Base-by-base conservation (phyloP, 2,888 invertebrate species). In the Uloborus plumipes region DNA sequence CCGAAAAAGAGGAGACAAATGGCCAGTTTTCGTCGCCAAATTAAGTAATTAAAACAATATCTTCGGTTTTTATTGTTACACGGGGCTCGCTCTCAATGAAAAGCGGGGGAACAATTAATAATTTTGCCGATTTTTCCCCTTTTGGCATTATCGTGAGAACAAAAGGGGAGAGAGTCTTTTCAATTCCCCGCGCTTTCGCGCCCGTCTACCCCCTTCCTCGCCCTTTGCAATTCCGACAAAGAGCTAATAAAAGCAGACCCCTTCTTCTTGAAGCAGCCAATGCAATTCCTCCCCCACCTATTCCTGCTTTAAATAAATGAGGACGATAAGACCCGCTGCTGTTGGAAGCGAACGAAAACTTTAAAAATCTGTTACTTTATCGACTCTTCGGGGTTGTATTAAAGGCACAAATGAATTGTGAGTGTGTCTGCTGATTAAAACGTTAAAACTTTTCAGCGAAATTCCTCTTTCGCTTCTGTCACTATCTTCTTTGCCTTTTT, bases 1-100 rank as follows among this genome's bases (percentile, higher is more conserved):
- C 70, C 76, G 76, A 71, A 72, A 82, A 82, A 82, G 75, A 53
- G 67, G 76, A 82, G 76, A 82, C 82, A 82, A 82, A 82, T 82
- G 82, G 66, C 76, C 82, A 82, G 82, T 76, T 76, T 64, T 81
- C 76, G 82, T 74, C 74, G 83, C 83, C 83, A 83, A 83, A 83
- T 83, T 83, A 83, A 83, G 83, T 83, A 83, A 83, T 83, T 83
- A 83, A 83, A 83, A 83, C 77, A 83, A 83, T 83, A 83, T 83
- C 83, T 83, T 77, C 82, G 70, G 82, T 83, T 83, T 83, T 83
- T 83, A 83, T 83, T 83, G 83, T 83, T 81, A 74, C 73, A 74
- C 80, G 75, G 75, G 70, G 26, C 53, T 58, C 67, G 73, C 71
- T 61, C 61, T 76, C 59, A 71, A 77, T 72, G 64, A 71, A 71